Conservation (phyloP, 2,797 vertebrate genomes). For the Ctenopoma kingsleyae region DNA sequence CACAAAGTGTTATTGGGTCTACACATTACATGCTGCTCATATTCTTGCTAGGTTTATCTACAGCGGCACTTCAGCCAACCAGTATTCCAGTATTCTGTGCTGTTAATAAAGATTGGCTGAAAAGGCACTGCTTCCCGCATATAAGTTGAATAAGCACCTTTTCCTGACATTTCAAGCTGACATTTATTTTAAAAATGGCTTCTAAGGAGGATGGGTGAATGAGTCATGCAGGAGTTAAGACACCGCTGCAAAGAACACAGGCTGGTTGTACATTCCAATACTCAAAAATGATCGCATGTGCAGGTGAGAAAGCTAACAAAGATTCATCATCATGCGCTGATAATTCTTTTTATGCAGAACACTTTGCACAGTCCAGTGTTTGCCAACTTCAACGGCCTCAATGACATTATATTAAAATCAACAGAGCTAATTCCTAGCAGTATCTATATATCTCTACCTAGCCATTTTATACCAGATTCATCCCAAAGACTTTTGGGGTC, state of each 20-base stretch:
- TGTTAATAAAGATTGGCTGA: slow-evolving; percentile 56
- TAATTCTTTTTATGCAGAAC: neutral
- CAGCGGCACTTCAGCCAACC: slow-evolving; percentile 26
- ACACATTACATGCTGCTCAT: neutral
- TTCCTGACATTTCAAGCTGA: slow-evolving; percentile 38
- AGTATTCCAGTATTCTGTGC: slow-evolving; percentile 5
- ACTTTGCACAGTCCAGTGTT: neutral
- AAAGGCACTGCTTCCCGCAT: slow-evolving; percentile 34
- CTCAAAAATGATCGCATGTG: neutral
- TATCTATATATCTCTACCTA: neutral
- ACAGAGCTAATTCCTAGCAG: slow-evolving; percentile 7
- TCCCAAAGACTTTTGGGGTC: neutral
- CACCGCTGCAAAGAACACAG: neutral
- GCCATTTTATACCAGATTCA: slow-evolving; percentile 1
- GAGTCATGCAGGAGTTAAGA: slow-evolving; percentile 2
- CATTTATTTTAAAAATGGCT: slow-evolving; percentile 19
- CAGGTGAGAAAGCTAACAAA: neutral
- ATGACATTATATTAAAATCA: neutral
- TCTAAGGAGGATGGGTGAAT: neutral
- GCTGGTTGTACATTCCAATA: neutral
- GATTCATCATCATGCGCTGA: too few relatives aligned
- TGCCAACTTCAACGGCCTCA: too few relatives aligned
- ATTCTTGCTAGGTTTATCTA: slow-evolving; percentile 7
- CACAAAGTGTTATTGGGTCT: slow-evolving; percentile 1
- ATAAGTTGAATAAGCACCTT: slow-evolving; percentile 46